Percentiles rank a stretch among this genome's conserved stretches.
These are phyloP conservation scores for Vanacampus margaritifer DNA, from an alignment of 2,113 vertebrate species.

Conservation along the genomic window DNA sequence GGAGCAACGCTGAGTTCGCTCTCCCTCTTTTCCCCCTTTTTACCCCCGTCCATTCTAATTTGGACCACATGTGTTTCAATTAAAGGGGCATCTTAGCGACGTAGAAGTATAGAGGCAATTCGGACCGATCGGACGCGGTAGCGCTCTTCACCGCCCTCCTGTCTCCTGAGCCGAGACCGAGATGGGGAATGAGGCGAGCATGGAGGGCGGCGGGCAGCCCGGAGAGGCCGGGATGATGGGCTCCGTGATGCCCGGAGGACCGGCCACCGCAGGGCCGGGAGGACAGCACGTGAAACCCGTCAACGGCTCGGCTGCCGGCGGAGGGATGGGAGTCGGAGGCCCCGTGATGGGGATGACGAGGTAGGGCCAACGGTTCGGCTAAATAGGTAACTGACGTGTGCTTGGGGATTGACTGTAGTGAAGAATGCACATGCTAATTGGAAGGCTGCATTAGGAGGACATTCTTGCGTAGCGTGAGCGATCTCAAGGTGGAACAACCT, in stretches of 20 bases:
- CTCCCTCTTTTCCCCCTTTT: conserved; percentile 26
- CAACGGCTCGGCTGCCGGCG: conserved; percentile 74
- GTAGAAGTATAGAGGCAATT: background rate
- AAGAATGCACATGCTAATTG: conserved; percentile 1
- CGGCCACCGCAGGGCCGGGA: conserved; percentile 53
- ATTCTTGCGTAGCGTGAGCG: background rate
- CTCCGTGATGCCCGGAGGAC: conserved; percentile 58
- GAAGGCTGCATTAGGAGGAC: background rate
- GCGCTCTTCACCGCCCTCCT: conserved; percentile 42
- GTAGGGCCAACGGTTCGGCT: conserved; percentile 47
- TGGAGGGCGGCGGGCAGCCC: conserved; percentile 72
- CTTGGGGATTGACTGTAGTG: background rate
- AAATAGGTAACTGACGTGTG: background rate
- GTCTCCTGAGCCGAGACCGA: conserved; percentile 64
- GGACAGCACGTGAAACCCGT: conserved; percentile 74
- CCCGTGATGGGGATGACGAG: conserved; percentile 67
- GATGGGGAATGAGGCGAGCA: conserved; percentile 80
- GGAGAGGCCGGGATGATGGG: conserved; percentile 69
- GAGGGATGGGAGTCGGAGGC: conserved; percentile 67
- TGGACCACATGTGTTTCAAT: background rate
- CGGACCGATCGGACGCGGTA: conserved; percentile 24
- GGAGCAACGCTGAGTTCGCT: conserved; percentile 68
- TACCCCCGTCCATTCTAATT: conserved; percentile 19
- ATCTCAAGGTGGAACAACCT: background rate
- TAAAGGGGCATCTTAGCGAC: conserved; percentile 17